Evolutionary conservation across 2,888 invertebrate genomes (phyloP).

Genomic region (Yponomeuta evonymella): DNA sequence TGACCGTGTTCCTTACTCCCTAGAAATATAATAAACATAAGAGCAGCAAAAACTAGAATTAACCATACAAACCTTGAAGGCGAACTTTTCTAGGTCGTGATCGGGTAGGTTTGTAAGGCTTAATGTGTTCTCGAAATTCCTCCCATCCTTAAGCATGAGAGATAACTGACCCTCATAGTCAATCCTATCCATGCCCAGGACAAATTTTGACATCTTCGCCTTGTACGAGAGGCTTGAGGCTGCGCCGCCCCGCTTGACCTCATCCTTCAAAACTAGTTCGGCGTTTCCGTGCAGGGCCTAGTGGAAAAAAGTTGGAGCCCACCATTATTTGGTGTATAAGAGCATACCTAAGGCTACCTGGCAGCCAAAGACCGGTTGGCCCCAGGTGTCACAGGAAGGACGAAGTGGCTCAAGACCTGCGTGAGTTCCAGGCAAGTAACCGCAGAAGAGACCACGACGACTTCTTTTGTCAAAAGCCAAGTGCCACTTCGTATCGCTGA

Average conservation of each 20-base stretch:
- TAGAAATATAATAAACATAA: too few species aligned
- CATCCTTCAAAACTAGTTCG: slow-evolving; percentile 46
- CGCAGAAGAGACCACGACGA: too few species aligned
- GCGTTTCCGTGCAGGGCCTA: slow-evolving; percentile 51
- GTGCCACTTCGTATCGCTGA: too few species aligned
- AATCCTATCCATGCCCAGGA: slow-evolving; percentile 42
- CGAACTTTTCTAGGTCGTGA: slow-evolving; percentile 46
- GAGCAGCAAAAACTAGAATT: too few species aligned
- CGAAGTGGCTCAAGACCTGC: too few species aligned
- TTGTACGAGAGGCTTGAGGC: slow-evolving; percentile 53
- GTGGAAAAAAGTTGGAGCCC: neutral
- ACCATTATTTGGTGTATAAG: neutral
- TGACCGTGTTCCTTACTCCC: too few species aligned
- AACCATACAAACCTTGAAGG: slow-evolving; percentile 44
- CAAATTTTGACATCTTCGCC: slow-evolving; percentile 43
- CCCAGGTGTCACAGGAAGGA: too few species aligned
- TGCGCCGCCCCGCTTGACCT: slow-evolving; percentile 49
- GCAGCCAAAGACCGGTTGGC: too few species aligned
- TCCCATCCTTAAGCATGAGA: slow-evolving; percentile 51
- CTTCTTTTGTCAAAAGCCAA: too few species aligned
- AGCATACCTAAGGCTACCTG: too few species aligned
- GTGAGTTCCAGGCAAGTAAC: too few species aligned
- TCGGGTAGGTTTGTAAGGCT: slow-evolving; percentile 44
- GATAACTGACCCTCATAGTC: slow-evolving; percentile 54
- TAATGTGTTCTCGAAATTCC: slow-evolving; percentile 45